Evolutionary conservation across 1,140 invertebrate species (phyloP).

Genomic region (Drosophila grimshawi): DNA sequence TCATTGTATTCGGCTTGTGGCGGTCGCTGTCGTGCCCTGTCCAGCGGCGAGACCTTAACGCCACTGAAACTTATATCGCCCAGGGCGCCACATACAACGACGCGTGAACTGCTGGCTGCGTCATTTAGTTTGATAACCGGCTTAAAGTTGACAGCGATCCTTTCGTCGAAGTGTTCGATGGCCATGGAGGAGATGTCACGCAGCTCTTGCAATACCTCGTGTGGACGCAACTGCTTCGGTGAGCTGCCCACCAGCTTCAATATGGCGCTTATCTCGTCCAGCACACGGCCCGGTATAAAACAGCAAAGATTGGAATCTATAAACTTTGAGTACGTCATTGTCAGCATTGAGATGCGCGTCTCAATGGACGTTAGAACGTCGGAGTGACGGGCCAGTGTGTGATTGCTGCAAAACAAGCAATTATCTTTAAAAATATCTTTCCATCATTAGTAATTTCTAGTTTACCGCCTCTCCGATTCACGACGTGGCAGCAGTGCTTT

Average conservation of each 20-base stretch:
- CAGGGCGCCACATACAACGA: conserved; percentile 60
- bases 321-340: conserved; percentile 94
- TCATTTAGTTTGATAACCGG: conserved; percentile 55
- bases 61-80: conserved; percentile 71
- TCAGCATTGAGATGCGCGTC: conserved; percentile 94
- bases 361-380: conserved; percentile 96
- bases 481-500: conserved; percentile 93
- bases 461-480: conserved; percentile 92
- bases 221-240: conserved; percentile 89
- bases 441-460: neutral
- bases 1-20: conserved; percentile 5
- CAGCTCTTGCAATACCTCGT: conserved; percentile 94
- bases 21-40: conserved; percentile 15
- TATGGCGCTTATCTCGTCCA: conserved; percentile 94
- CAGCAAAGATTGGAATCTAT: conserved; percentile 88
- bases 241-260: conserved; percentile 88
- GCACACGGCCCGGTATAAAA: conserved; percentile 97
- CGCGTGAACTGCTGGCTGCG: conserved; percentile 35
- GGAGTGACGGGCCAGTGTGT: conserved; percentile 92
- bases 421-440: neutral
- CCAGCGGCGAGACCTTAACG: conserved; percentile 38
- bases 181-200: conserved; percentile 97
- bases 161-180: conserved; percentile 98
- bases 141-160: conserved; percentile 86
- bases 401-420: conserved; percentile 85